Conservation (phyloP, 2,113 vertebrate genomes). For the Petroica traversi region DNA sequence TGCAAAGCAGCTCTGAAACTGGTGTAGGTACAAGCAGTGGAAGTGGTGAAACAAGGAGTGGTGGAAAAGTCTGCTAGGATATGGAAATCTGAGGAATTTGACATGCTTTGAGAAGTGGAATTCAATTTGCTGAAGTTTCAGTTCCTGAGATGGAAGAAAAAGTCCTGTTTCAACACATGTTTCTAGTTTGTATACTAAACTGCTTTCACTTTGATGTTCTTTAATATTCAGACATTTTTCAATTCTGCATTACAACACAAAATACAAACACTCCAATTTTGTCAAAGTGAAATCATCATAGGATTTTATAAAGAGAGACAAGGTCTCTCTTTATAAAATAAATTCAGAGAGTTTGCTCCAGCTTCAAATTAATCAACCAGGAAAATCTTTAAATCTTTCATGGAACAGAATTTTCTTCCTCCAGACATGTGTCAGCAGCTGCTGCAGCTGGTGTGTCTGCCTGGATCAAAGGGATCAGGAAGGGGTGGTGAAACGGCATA, state of each 20-base stretch:
- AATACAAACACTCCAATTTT: neutral
- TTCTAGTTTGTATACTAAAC: neutral
- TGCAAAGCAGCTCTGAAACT: neutral
- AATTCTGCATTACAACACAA: neutral
- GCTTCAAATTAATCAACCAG: neutral
- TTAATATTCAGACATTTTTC: neutral
- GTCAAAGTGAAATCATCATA: neutral
- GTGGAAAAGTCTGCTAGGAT: neutral
- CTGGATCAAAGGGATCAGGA: neutral
- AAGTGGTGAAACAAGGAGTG: neutral
- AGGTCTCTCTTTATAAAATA: neutral
- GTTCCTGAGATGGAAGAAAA: neutral
- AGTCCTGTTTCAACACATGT: neutral
- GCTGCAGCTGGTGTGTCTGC: constrained; percentile 18
- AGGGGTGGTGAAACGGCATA: rapidly evolving
- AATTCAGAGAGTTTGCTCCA: neutral
- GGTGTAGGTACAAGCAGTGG: neutral
- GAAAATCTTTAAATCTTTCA: neutral
- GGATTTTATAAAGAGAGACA: neutral
- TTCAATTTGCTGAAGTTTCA: neutral
- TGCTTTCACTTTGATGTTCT: neutral
- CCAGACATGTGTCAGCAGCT: neutral
- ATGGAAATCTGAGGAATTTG: neutral
- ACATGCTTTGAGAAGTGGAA: neutral
- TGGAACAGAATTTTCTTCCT: neutral